Evolutionary conservation across 2,888 invertebrate genomes (phyloP).

Genomic region (Phortica magna): DNA sequence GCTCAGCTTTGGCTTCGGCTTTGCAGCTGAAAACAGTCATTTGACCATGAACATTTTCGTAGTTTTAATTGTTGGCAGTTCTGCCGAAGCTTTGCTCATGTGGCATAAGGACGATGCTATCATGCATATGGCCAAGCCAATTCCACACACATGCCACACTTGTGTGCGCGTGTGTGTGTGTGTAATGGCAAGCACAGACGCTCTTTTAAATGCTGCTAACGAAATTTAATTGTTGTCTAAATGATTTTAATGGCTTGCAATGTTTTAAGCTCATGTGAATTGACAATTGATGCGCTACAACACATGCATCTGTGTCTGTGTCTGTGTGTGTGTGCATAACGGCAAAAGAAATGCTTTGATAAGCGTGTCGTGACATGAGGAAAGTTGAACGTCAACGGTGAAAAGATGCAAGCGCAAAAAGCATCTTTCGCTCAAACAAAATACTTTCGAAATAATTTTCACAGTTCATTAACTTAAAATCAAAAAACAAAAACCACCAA

Average conservation of each 20-base stretch:
- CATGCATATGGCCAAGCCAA: slow-evolving; percentile 37
- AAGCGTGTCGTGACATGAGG: no score
- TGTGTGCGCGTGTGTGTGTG: slow-evolving; percentile 13
- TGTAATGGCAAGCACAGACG: slow-evolving; percentile 30
- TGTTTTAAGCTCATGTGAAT: not conserved
- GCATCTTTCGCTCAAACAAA: not conserved
- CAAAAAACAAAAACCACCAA: not conserved
- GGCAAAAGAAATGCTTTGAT: slow-evolving; percentile 37
- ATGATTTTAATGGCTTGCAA: slow-evolving; percentile 69
- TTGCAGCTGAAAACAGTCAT: slow-evolving; percentile 1
- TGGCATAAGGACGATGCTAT: not conserved
- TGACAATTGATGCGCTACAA: not conserved
- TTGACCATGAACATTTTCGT: slow-evolving; percentile 59
- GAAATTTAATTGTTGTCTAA: slow-evolving; percentile 72
- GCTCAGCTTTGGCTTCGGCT: slow-evolving; percentile 36
- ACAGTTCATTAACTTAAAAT: slow-evolving; percentile 8
- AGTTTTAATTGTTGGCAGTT: slow-evolving; percentile 62
- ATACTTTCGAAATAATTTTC: not conserved
- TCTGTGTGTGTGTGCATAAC: slow-evolving; percentile 44
- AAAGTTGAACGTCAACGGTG: no score
- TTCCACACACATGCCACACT: slow-evolving; percentile 67
- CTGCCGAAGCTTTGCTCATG: not conserved
- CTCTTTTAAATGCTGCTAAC: slow-evolving; percentile 67
- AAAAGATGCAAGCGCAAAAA: not conserved
- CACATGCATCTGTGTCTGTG: no score